A percentile compares a stretch with the other conserved stretches of the same genome.
Evolutionary conservation across 2,113 vertebrate genomes (phyloP).

Genomic region (Forbesichthys papilliferus): DNA sequence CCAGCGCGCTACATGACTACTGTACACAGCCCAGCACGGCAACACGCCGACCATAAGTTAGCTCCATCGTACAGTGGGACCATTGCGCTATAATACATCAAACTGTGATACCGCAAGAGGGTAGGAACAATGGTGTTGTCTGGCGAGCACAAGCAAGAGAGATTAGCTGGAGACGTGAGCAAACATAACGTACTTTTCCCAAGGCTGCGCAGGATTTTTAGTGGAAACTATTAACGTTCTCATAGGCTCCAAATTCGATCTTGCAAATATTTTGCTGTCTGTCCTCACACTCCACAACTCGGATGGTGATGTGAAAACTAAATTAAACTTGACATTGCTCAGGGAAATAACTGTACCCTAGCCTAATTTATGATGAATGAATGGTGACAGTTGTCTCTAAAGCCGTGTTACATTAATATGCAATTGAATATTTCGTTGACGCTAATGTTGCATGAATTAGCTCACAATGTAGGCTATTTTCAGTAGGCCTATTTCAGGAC

Average conservation of each 20-base stretch:
- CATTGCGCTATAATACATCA: not conserved
- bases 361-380: slow-evolving; percentile 55
- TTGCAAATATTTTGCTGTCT: slow-evolving; percentile 26
- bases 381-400: slow-evolving; percentile 65
- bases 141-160: slow-evolving; percentile 1
- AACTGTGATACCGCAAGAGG: slow-evolving; percentile 1
- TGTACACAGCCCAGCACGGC: too few species aligned
- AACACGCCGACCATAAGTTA: too few species aligned
- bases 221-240: slow-evolving; percentile 38
- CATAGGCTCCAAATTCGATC: slow-evolving; percentile 22
- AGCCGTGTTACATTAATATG: slow-evolving; percentile 29
- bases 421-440: slow-evolving; percentile 58
- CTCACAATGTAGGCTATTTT: slow-evolving; percentile 53
- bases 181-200: slow-evolving; percentile 10
- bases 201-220: slow-evolving; percentile 23
- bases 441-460: slow-evolving; percentile 52
- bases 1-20: too few species aligned
- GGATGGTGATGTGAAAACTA: slow-evolving; percentile 45
- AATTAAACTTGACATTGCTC: slow-evolving; percentile 70
- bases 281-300: slow-evolving; percentile 6
- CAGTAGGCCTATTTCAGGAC: not conserved
- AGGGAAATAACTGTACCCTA: slow-evolving; percentile 54
- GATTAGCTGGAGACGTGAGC: slow-evolving; percentile 8
- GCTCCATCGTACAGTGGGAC: too few species aligned
- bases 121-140: slow-evolving; percentile 23